phyloP scores from a whole-genome alignment of 1,140 invertebrate species.

The Halesus radiatus region DNA sequence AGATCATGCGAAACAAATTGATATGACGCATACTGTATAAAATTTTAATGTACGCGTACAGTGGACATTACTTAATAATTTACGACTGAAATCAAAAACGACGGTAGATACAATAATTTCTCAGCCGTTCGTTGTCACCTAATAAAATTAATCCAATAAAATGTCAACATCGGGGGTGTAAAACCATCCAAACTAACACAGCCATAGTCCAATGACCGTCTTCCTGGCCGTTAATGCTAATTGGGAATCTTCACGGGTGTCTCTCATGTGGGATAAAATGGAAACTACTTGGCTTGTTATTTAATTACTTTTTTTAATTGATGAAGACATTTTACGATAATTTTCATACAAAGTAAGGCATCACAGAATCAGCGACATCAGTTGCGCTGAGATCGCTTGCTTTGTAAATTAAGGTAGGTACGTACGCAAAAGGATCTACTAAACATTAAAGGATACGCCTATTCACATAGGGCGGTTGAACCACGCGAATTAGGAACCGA shows the following conservation, averaged over 20 bases:
- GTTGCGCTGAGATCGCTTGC: fast-evolving
- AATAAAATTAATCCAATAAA: slow-evolving; percentile 26
- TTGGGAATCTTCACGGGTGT: background rate
- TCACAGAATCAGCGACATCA: background rate
- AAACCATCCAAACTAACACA: background rate
- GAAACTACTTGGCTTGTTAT: too few relatives aligned
- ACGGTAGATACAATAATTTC: background rate
- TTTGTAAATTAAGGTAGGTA: too few relatives aligned
- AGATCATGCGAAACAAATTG: background rate
- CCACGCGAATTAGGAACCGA: too few relatives aligned
- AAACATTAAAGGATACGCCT: too few relatives aligned
- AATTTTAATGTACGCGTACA: background rate
- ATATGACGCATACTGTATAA: background rate
- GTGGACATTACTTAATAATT: background rate
- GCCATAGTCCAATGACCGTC: background rate
- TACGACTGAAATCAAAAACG: background rate
- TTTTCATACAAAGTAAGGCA: background rate
- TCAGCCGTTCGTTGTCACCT: slow-evolving; percentile 12
- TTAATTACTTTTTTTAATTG: too few relatives aligned
- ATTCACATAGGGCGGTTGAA: too few relatives aligned
- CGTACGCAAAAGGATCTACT: too few relatives aligned
- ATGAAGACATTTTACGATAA: too few relatives aligned
- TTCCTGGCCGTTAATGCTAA: background rate
- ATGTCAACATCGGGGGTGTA: background rate
- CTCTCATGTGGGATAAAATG: background rate